Evolutionary conservation across 2,888 invertebrate species (phyloP), one percentile per base, ranked within the genome.

Genomic region (Conistra vaccinii): DNA sequence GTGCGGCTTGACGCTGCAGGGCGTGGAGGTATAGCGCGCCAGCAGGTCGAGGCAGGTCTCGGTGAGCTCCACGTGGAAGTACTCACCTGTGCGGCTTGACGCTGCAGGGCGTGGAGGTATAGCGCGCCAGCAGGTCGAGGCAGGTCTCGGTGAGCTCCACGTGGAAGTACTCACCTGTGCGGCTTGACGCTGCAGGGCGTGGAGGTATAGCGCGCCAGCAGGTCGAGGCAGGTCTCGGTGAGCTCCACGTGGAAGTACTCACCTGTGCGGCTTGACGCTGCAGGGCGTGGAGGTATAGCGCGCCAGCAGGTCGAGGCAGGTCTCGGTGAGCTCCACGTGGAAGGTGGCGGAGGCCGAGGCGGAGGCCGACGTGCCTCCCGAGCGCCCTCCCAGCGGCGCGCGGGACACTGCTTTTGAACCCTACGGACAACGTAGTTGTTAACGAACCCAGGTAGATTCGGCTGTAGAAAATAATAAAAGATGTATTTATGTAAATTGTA

Each of bases 131-230:
- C 91, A 94, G 93, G 91, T 94, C 99, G 81, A 99, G 98, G 94
- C 99, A 99, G 29, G 99, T 99, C 96, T 99, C 99, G 0, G 98
- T 98, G 75, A 99, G 97, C 94, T 99, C 99, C 87, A 98, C 97
- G 94, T 99, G 99, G 95, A 48, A 48, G 48, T 23, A 48, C 48
- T 48, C 57, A 98, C 97, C 98, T 97, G 91, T 97, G 98, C 42
- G 99, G 94, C 87, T 93, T 93, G 89, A 94, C 94, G 91, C 92
- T 92, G 48, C 48, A 48, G 48, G 94, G 94, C 78, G 94, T 93
- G 92, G 92, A 90, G 86, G 94, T 90, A 92, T 95, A 95, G 12
- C 95, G 90, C 87, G 95, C 93, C 69, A 95, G 98, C 91, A 95
- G 93, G 91, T 94, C 99, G 81, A 99, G 98, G 94, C 99, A 99